These are phyloP conservation scores for Chascanopsetta lugubris DNA, from an alignment of 2,113 vertebrate species.

Conservation along the genomic window DNA sequence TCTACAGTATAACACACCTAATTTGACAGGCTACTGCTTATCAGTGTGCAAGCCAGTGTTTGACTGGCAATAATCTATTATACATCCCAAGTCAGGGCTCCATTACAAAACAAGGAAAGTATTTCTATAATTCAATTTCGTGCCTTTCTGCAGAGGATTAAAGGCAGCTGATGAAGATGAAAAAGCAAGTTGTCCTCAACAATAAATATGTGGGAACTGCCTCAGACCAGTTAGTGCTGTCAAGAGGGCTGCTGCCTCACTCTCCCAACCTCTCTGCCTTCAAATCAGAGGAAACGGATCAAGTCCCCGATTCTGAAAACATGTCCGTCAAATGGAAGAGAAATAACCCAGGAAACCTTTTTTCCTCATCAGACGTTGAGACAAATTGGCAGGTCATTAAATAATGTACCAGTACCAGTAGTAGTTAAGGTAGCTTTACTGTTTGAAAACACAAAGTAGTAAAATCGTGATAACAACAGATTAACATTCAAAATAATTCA, in stretches of 20 bases:
- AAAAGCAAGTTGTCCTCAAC: slow-evolving; percentile 56
- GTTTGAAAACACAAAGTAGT: not conserved
- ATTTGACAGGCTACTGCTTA: slow-evolving; percentile 44
- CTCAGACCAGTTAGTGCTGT: slow-evolving; percentile 28
- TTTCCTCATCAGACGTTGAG: not conserved
- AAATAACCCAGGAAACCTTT: not conserved
- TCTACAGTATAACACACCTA: slow-evolving; percentile 20
- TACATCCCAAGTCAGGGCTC: slow-evolving; percentile 29
- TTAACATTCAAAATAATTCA: not conserved
- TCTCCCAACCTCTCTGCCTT: not conserved
- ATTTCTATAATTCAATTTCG: slow-evolving; percentile 54
- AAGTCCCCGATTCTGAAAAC: not conserved
- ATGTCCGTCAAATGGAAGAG: not conserved
- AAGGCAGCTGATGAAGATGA: slow-evolving; percentile 68
- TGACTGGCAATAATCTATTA: slow-evolving; percentile 21
- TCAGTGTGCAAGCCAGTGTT: slow-evolving; percentile 31
- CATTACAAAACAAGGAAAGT: slow-evolving; percentile 57
- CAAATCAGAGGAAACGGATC: slow-evolving; percentile 1
- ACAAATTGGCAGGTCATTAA: too few species aligned
- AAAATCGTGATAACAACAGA: not conserved
- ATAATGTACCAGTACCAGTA: not conserved
- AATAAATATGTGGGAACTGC: slow-evolving; percentile 51
- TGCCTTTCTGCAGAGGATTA: slow-evolving; percentile 61
- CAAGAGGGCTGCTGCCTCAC: slow-evolving; percentile 11
- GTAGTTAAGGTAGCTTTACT: not conserved